Percentiles rank a stretch among this genome's conserved stretches.
These are phyloP conservation scores for Lepidocyrtoides sp. DNA, from an alignment of 2,888 invertebrate genomes.

Conservation along the genomic window DNA sequence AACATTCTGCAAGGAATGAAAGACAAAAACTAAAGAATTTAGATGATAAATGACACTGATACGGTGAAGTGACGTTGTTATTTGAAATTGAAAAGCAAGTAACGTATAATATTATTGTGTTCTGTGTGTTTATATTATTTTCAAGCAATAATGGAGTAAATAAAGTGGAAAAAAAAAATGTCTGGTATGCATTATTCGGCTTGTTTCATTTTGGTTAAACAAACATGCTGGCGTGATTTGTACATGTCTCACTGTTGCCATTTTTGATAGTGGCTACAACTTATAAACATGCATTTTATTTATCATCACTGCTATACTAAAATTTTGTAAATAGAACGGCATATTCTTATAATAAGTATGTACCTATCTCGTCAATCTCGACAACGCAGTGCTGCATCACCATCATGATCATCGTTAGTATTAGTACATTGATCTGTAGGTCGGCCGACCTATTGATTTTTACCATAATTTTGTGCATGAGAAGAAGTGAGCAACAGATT, in stretches of 20 bases:
- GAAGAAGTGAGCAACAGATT: neutral
- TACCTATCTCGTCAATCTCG: constrained; percentile 14
- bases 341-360: neutral
- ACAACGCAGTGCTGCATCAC: neutral
- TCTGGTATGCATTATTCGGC: too few species aligned
- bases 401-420: neutral
- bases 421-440: constrained; percentile 43
- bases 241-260: neutral
- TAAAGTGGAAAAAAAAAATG: too few species aligned
- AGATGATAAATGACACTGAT: constrained; percentile 8
- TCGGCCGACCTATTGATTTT: constrained; percentile 30
- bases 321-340: neutral
- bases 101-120: too few species aligned
- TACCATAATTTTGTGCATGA: neutral
- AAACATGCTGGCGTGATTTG: neutral
- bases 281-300: too few species aligned
- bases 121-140: too few species aligned
- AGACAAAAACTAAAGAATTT: neutral
- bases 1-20: neutral
- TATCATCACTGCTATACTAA: neutral
- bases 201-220: neutral
- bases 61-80: constrained; percentile 29
- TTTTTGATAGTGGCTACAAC: neutral
- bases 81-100: too few species aligned
- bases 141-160: too few species aligned